These are phyloP conservation scores for Halcyon leucocephala DNA, from an alignment of 2,797 vertebrate genomes.

Conservation along the genomic window DNA sequence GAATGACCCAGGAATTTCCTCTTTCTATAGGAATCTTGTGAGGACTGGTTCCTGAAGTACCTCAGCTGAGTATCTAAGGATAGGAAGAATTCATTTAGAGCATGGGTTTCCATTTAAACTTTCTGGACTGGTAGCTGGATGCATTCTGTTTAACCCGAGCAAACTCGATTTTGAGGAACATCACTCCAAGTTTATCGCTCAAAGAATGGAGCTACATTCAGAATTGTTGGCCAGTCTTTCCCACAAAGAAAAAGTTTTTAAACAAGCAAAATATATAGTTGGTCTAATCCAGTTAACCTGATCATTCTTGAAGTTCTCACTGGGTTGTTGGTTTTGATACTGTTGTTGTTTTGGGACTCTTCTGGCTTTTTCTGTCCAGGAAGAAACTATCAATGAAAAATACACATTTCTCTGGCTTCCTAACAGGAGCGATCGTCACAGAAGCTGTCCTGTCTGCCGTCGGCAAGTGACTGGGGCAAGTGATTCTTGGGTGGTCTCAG, in stretches of 20 bases:
- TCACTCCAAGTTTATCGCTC: neutral
- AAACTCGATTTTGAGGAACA: neutral
- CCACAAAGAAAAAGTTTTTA: neutral
- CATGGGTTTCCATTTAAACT: neutral
- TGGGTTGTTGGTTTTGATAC: neutral
- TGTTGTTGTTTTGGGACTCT: neutral
- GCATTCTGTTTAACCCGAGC: neutral
- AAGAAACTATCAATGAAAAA: neutral
- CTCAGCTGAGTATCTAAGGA: neutral
- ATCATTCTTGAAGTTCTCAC: neutral
- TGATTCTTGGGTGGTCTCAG: constrained; percentile 97
- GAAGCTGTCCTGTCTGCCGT: constrained; percentile 96
- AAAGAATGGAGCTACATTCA: neutral
- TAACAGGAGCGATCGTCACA: constrained; percentile 92
- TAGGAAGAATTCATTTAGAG: neutral
- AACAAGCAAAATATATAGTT: neutral
- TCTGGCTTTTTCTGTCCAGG: neutral
- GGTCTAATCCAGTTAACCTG: neutral
- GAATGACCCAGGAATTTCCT: neutral
- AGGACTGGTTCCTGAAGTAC: neutral
- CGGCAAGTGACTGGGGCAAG: constrained; percentile 92
- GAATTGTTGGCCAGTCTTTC: neutral
- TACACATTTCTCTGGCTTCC: constrained; percentile 56
- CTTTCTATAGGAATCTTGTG: neutral
- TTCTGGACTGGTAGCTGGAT: neutral